phyloP scores from a whole-genome alignment of 2,888 invertebrate species.

The Diplazon laetatorius region DNA sequence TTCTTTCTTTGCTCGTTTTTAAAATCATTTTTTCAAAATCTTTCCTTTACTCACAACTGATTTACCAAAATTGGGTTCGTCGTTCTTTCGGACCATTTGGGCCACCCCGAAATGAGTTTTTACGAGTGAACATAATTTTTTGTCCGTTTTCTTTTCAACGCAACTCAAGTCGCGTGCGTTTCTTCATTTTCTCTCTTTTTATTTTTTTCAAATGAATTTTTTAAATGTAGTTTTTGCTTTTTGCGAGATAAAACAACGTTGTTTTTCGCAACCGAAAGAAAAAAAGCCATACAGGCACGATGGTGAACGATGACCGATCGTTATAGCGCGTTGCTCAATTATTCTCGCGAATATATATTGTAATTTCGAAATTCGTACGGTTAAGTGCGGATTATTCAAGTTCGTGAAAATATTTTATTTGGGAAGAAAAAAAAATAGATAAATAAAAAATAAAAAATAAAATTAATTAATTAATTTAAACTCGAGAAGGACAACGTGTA shows the following conservation, averaged over 20 bases:
- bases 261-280: neutral
- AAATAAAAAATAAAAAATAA: too few species aligned
- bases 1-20: constrained; percentile 14
- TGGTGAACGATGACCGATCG: constrained; percentile 19
- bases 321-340: constrained; percentile 11
- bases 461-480: too few species aligned
- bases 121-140: too few species aligned
- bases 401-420: too few species aligned
- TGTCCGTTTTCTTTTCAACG: too few species aligned
- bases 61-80: constrained; percentile 1
- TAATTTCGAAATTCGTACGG: too few species aligned
- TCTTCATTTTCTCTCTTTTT: neutral
- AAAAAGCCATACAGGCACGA: constrained; percentile 6
- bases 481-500: too few species aligned
- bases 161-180: neutral
- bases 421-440: neutral
- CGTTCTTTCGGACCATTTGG: constrained; percentile 4
- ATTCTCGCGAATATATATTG: too few species aligned
- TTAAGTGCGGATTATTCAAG: too few species aligned
- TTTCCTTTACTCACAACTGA: constrained; percentile 4
- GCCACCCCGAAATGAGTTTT: constrained; percentile 30
- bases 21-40: neutral
- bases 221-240: neutral
- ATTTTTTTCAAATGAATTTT: neutral
- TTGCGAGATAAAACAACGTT: neutral